Evolutionary conservation across 2,888 invertebrate genomes (phyloP).

Genomic region (Phengaris arion): DNA sequence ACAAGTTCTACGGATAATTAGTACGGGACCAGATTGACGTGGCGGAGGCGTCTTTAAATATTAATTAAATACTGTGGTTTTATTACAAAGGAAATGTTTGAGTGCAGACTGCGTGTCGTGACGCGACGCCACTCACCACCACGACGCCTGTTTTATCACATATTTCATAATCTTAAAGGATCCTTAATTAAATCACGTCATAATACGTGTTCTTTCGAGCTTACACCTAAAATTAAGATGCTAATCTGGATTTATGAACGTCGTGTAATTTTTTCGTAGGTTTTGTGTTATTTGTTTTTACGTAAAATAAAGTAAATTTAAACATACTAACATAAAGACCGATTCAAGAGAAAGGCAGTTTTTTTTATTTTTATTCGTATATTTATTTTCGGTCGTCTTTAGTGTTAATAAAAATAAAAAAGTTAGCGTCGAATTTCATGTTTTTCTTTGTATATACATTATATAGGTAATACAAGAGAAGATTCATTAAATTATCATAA

Average conservation of each 20-base stretch:
- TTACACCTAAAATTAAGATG: constrained; percentile 7
- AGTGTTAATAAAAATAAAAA: too few species aligned
- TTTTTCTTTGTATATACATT: too few species aligned
- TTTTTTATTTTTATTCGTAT: too few species aligned
- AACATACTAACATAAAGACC: not conserved
- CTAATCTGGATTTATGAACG: constrained; percentile 7
- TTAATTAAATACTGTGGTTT: not conserved
- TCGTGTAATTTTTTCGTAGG: not conserved
- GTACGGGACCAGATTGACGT: too few species aligned
- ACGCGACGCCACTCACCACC: not conserved
- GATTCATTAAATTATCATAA: too few species aligned
- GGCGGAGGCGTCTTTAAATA: too few species aligned
- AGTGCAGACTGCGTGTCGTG: constrained; percentile 2
- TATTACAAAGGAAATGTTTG: not conserved
- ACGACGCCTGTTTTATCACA: not conserved
- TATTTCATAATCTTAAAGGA: constrained; percentile 2
- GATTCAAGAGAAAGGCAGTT: too few species aligned
- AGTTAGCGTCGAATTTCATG: too few species aligned
- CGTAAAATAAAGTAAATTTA: too few species aligned
- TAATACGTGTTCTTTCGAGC: not conserved
- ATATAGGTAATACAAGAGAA: too few species aligned
- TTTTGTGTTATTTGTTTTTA: not conserved
- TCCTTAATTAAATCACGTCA: not conserved
- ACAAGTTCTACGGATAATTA: too few species aligned
- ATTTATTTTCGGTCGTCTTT: too few species aligned